phyloP scores from a whole-genome alignment of 2,888 invertebrate genomes.

The Drosophila silvestris region DNA sequence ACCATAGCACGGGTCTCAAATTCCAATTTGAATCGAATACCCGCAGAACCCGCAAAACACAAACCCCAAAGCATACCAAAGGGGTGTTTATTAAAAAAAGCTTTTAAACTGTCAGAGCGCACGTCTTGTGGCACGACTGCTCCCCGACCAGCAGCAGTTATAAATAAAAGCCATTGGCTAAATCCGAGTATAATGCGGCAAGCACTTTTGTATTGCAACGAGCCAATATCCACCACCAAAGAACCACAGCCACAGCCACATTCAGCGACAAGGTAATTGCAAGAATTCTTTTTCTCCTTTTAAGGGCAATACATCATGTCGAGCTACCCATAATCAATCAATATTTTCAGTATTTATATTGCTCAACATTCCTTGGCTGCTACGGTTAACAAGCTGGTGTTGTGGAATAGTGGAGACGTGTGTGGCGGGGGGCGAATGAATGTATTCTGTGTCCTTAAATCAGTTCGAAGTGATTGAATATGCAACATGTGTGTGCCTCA shows the following conservation, averaged over 20 bases:
- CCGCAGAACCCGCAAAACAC: conserved; percentile 1
- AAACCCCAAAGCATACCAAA: conserved; percentile 27
- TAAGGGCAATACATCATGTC: conserved; percentile 71
- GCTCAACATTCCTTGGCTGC: conserved; percentile 13
- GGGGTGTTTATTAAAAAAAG: conserved; percentile 76
- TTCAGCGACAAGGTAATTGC: conserved; percentile 65
- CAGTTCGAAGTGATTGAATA: conserved; percentile 33
- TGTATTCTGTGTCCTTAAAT: conserved; percentile 20
- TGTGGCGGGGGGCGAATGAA: no score
- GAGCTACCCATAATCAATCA: conserved; percentile 69
- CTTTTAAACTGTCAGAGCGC: conserved; percentile 77
- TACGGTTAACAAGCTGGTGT: conserved; percentile 1
- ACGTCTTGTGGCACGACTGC: conserved; percentile 32
- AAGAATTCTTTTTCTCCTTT: conserved; percentile 39
- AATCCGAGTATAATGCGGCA: conserved; percentile 58
- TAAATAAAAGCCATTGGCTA: conserved; percentile 71
- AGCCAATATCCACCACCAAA: conserved; percentile 4
- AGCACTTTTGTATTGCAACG: conserved; percentile 41
- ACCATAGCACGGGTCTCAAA: conserved; percentile 25
- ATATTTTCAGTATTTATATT: conserved; percentile 54
- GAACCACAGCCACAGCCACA: conserved; percentile 6
- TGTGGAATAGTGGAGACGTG: not conserved
- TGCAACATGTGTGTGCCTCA: conserved; percentile 36
- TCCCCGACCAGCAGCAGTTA: conserved; percentile 31
- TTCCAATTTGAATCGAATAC: conserved; percentile 17